Evolutionary conservation across 2,797 vertebrate genomes (phyloP), one percentile per base, ranked within the genome.

Genomic region (Lacerta agilis): DNA sequence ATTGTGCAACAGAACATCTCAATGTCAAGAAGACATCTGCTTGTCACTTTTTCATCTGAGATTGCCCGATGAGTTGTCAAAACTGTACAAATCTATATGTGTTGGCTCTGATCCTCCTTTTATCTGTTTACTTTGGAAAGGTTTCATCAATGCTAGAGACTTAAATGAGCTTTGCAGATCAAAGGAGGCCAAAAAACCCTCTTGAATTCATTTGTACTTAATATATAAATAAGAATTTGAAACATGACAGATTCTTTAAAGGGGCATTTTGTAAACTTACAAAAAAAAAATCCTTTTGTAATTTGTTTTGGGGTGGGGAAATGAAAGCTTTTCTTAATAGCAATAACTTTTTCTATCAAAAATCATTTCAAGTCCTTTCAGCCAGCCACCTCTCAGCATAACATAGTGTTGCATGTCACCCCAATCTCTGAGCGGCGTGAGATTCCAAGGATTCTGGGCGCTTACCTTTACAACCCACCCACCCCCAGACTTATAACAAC

Each of bases 41-140:
- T 92, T 88, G 82, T 93, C 87, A 82, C 81, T 77, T 80, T 17
- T 82, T 75, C 83, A 92, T 93, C 94, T 94, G 88, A 93, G 78
- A 89, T 92, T 92, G 86, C 86, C 93, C 90, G 89, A 90, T 88
- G 90, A 93, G n/a, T 89, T 94, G 90, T 89, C 89, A 94, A 90
- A 94, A 67, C 77, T 79, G 86, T 91, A 90, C 41, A 93, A 89
- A 93, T 92, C 69, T 92, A 27, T 95, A 88, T 94, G 93, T 92
- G 88, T 93, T 89, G 92, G 90, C 87, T 95, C 81, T 84, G 79
- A 86, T 88, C 92, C 88, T 89, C 86, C 92, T 84, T 95, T 84
- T 85, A 87, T 91, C 91, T 96, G 86, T 91, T 97, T 95, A 90
- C 72, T 80, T 95, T 94, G 85, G 94, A 92, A 95, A 92, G 69